Evolutionary conservation across 2,888 invertebrate species (phyloP).

Genomic region (Luffia ferchaultella): DNA sequence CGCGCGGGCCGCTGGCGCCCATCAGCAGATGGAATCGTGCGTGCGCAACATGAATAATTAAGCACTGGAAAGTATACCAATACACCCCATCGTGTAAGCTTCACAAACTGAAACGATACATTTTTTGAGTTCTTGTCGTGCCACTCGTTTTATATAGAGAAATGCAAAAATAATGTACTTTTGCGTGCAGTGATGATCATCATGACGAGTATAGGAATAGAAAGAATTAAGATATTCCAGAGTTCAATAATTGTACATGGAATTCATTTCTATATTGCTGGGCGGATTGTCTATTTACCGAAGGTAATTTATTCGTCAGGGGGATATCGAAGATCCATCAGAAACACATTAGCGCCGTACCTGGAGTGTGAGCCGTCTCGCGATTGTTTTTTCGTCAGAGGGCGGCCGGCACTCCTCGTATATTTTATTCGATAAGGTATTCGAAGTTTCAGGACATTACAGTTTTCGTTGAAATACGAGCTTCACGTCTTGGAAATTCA

Average conservation of each 20-base stretch:
- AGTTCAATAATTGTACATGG: too few relatives aligned
- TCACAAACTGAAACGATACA: too few relatives aligned
- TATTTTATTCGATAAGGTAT: conserved; percentile 6
- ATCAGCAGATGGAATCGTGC: too few relatives aligned
- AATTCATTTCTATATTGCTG: conserved; percentile 32
- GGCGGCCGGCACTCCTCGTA: not conserved
- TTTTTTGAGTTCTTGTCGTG: too few relatives aligned
- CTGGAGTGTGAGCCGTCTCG: conserved; percentile 24
- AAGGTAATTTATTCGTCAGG: conserved; percentile 5
- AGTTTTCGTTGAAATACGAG: conserved; percentile 35
- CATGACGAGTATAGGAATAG: not conserved
- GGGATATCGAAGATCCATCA: conserved; percentile 55
- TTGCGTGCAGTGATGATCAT: too few relatives aligned
- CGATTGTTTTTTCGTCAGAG: conserved; percentile 32
- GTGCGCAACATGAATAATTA: too few relatives aligned
- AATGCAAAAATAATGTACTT: too few relatives aligned
- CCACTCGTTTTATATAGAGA: too few relatives aligned
- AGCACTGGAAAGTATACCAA: too few relatives aligned
- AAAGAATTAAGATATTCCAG: not conserved
- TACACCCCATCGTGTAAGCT: too few relatives aligned
- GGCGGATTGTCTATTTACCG: not conserved
- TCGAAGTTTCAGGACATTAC: conserved; percentile 11
- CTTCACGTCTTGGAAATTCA: conserved; percentile 50
- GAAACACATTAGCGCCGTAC: conserved; percentile 56
- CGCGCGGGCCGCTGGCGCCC: too few relatives aligned